These are phyloP conservation scores for Rhagonycha lutea DNA, from an alignment of 2,888 invertebrate species.

Conservation along the genomic window DNA sequence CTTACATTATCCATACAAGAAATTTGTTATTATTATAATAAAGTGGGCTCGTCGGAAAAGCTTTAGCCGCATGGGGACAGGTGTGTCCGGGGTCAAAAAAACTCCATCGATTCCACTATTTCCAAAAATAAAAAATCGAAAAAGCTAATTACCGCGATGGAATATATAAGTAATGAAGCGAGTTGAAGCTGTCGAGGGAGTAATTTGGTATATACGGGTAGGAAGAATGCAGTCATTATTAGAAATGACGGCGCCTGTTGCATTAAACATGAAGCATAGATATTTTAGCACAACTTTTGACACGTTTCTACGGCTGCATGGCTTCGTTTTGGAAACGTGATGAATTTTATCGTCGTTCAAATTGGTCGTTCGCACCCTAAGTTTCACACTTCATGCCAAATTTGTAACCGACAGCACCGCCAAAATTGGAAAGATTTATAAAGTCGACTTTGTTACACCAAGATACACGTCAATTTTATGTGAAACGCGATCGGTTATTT, in stretches of 20 bases:
- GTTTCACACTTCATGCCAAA: conserved; percentile 37
- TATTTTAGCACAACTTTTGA: conserved; percentile 49
- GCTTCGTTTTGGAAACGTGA: conserved; percentile 32
- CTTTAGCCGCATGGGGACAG: not conserved
- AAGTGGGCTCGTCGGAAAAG: not conserved
- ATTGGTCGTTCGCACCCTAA: conserved; percentile 40
- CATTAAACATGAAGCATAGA: conserved; percentile 52
- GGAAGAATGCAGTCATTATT: conserved; percentile 51
- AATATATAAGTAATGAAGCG: conserved; percentile 42
- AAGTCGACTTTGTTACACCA: conserved; percentile 17
- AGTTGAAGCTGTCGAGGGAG: conserved; percentile 38
- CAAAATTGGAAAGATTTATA: conserved; percentile 42
- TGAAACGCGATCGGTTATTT: conserved; percentile 1
- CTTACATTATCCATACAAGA: not conserved
- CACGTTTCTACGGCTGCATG: conserved; percentile 39
- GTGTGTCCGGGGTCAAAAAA: conserved; percentile 11
- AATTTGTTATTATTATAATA: not conserved
- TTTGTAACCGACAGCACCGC: conserved; percentile 39
- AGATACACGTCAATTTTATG: conserved; percentile 9
- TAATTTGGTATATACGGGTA: conserved; percentile 43
- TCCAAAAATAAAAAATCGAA: conserved; percentile 4
- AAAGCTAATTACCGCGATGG: conserved; percentile 36
- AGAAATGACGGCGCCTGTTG: conserved; percentile 46
- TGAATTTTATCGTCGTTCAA: conserved; percentile 44
- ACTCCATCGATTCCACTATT: conserved; percentile 13